These are phyloP conservation scores for Pachypanchax playfairii DNA, from an alignment of 2,113 vertebrate genomes.

Conservation along the genomic window DNA sequence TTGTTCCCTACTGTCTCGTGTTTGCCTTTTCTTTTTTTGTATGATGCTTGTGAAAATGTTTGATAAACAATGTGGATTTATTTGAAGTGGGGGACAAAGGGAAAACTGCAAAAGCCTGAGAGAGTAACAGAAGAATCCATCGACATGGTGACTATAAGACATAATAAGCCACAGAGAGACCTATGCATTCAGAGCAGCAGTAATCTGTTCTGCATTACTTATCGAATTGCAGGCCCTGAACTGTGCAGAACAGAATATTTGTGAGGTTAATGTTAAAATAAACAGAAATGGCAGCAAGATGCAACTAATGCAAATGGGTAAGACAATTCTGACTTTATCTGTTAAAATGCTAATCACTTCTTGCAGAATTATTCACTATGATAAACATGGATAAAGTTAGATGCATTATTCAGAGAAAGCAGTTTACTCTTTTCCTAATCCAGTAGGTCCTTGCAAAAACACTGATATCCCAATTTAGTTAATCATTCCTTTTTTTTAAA, in stretches of 20 bases:
- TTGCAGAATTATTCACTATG: conserved; percentile 18
- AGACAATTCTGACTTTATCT: conserved; percentile 6
- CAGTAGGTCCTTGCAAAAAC: conserved; percentile 11
- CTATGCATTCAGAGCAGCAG: conserved; percentile 44
- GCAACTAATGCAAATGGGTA: neutral
- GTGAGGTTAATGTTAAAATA: too few relatives aligned
- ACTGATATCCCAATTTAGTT: too few relatives aligned
- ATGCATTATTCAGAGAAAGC: conserved; percentile 33
- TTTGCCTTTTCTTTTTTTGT: conserved; percentile 32
- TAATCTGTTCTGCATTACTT: conserved; percentile 48
- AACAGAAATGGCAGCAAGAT: too few relatives aligned
- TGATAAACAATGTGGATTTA: conserved; percentile 46
- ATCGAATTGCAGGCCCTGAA: conserved; percentile 44
- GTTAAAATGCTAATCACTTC: conserved; percentile 30
- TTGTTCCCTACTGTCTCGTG: conserved; percentile 38
- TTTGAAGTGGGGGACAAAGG: conserved; percentile 31
- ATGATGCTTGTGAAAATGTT: conserved; percentile 41
- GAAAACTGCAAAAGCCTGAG: conserved; percentile 15
- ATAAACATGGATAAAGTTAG: conserved; percentile 12
- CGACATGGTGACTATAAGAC: conserved; percentile 28
- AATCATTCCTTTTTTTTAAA: neutral
- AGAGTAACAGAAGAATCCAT: conserved; percentile 15
- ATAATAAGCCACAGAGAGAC: conserved; percentile 23
- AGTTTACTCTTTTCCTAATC: conserved; percentile 36
- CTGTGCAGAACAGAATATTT: conserved; percentile 51